phyloP scores from a whole-genome alignment of 2,888 invertebrate genomes.

The Conus canariensis region DNA sequence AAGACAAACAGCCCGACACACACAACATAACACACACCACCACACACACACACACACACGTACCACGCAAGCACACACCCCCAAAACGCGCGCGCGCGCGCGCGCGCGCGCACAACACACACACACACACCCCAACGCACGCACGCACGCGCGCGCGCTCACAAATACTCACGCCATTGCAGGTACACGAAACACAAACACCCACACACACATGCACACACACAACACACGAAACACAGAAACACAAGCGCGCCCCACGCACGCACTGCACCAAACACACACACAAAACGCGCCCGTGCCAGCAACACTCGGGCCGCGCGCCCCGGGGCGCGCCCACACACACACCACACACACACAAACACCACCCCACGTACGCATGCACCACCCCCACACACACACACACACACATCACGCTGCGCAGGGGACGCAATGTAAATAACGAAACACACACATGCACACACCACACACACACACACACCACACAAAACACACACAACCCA shows the following conservation, averaged over 20 bases:
- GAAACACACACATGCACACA: neutral
- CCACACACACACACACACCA: neutral
- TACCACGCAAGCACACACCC: neutral
- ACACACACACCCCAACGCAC: neutral
- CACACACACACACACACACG: slow-evolving; percentile 6
- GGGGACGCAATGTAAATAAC: neutral
- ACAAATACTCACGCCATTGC: neutral
- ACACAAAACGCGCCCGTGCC: too few species aligned
- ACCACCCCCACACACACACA: neutral
- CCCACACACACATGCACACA: neutral
- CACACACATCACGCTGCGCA: neutral
- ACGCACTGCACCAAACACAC: neutral
- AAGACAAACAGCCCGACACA: neutral
- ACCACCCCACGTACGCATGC: neutral
- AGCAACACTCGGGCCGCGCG: too few species aligned
- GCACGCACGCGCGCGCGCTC: neutral
- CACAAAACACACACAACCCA: neutral
- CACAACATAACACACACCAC: neutral
- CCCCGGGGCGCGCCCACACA: neutral
- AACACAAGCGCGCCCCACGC: neutral
- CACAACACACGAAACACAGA: neutral
- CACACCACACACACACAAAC: slow-evolving; percentile 1
- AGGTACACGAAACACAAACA: too few species aligned
- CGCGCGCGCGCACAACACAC: neutral
- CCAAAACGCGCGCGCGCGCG: neutral